Evolutionary conservation across 2,888 invertebrate genomes (phyloP).

Genomic region (Punctoribates punctum): DNA sequence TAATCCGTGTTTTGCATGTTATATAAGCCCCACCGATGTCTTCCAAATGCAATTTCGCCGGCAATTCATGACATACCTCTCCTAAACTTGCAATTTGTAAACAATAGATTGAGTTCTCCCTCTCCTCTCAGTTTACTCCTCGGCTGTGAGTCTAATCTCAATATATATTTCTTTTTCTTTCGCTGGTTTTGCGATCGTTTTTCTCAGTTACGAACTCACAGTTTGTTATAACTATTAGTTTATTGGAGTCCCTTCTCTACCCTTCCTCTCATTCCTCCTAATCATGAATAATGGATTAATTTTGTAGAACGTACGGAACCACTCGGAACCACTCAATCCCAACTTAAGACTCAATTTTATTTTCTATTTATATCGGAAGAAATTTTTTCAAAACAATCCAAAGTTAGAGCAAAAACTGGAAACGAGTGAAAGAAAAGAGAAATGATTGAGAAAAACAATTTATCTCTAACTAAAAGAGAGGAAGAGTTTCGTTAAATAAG

Average conservation of each 20-base stretch:
- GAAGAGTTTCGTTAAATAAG: constrained; percentile 13
- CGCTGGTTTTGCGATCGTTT: too few species aligned
- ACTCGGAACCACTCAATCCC: not conserved
- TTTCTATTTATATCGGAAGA: not conserved
- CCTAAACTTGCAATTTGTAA: constrained; percentile 16
- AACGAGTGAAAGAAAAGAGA: not conserved
- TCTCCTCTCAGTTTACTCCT: not conserved
- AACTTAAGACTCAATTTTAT: not conserved
- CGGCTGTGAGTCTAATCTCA: not conserved
- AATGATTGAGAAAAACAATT: not conserved
- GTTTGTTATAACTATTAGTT: too few species aligned
- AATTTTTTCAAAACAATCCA: not conserved
- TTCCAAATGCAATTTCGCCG: not conserved
- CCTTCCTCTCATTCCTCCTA: constrained; percentile 1
- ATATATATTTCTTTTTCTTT: too few species aligned
- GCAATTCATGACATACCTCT: not conserved
- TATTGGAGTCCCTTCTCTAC: not conserved
- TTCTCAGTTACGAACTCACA: too few species aligned
- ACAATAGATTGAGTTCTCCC: not conserved
- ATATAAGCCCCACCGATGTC: not conserved
- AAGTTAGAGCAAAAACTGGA: not conserved
- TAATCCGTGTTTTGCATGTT: not conserved
- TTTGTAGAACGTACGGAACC: not conserved
- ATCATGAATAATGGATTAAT: constrained; percentile 36
- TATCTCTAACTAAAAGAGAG: not conserved